These are phyloP conservation scores for Limosa lapponica DNA, from an alignment of 2,797 vertebrate species.

Conservation along the genomic window DNA sequence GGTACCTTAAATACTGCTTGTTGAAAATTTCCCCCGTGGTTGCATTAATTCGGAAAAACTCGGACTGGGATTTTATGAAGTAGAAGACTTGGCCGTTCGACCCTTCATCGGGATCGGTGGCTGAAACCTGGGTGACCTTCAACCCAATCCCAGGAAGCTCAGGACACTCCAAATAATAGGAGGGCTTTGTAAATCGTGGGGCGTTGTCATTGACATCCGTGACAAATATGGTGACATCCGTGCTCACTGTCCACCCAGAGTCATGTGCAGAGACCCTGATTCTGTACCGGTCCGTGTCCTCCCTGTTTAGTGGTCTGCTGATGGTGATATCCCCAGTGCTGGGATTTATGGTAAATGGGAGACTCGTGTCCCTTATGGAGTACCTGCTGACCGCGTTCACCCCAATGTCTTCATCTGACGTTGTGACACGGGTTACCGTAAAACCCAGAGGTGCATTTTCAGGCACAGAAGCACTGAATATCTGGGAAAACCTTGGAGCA, in stretches of 20 bases:
- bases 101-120: slow-evolving; percentile 90
- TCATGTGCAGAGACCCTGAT: slow-evolving; percentile 94
- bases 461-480: slow-evolving; percentile 93
- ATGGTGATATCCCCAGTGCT: slow-evolving; percentile 93
- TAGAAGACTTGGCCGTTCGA: slow-evolving; percentile 95
- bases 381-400: slow-evolving; percentile 92
- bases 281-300: slow-evolving; percentile 92
- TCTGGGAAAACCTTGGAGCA: slow-evolving; percentile 95
- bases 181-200: slow-evolving; percentile 91
- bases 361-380: slow-evolving; percentile 87
- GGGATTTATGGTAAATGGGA: slow-evolving; percentile 91
- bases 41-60: slow-evolving; percentile 95
- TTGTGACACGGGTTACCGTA: slow-evolving; percentile 92
- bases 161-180: slow-evolving; percentile 95
- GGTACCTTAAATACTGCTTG: slow-evolving; percentile 92
- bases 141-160: slow-evolving; percentile 90
- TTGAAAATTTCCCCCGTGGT: slow-evolving; percentile 93
- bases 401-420: slow-evolving; percentile 93
- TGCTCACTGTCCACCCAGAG: slow-evolving; percentile 98
- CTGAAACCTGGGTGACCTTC: slow-evolving; percentile 88
- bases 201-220: slow-evolving; percentile 93
- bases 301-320: slow-evolving; percentile 91
- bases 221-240: slow-evolving; percentile 94
- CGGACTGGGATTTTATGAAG: slow-evolving; percentile 94
- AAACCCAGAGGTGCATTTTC: slow-evolving; percentile 94